These are phyloP conservation scores for Dicranocentrus wangi DNA, from an alignment of 2,888 invertebrate genomes.

Conservation along the genomic window DNA sequence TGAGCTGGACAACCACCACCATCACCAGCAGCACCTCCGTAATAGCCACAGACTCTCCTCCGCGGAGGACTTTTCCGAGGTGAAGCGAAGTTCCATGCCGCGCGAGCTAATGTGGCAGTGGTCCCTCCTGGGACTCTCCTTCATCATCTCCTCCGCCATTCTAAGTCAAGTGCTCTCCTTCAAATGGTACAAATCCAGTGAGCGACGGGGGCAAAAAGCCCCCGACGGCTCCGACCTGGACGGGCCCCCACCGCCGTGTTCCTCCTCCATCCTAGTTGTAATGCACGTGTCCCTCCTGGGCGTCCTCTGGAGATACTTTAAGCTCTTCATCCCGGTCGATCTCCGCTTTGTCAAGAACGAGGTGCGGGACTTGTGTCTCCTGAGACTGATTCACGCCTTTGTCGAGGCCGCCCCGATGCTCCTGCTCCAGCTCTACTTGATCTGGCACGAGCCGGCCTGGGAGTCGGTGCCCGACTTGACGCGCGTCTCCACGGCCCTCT, in stretches of 20 bases:
- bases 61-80: not conserved
- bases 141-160: slow-evolving; percentile 66
- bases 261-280: slow-evolving; percentile 80
- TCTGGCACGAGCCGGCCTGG: slow-evolving; percentile 77
- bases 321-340: slow-evolving; percentile 88
- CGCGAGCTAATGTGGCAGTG: slow-evolving; percentile 63
- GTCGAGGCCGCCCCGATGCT: slow-evolving; percentile 92
- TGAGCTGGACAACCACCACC: no score
- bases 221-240: slow-evolving; percentile 74
- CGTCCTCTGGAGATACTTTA: slow-evolving; percentile 82
- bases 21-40: no score
- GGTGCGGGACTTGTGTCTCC: slow-evolving; percentile 81
- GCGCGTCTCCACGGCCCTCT: slow-evolving; percentile 84
- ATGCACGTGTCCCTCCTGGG: slow-evolving; percentile 76
- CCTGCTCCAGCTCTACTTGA: slow-evolving; percentile 85
- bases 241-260: slow-evolving; percentile 81
- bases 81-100: slow-evolving; percentile 45
- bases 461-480: slow-evolving; percentile 83
- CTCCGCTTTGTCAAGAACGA: slow-evolving; percentile 88
- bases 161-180: slow-evolving; percentile 74
- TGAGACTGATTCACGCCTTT: slow-evolving; percentile 89
- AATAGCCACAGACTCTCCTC: slow-evolving; percentile 14
- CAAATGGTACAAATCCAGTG: slow-evolving; percentile 74
- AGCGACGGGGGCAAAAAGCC: slow-evolving; percentile 68
- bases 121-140: slow-evolving; percentile 65